Evolutionary conservation across 2,888 invertebrate species (phyloP).

Genomic region (Trachelus troglodyta): DNA sequence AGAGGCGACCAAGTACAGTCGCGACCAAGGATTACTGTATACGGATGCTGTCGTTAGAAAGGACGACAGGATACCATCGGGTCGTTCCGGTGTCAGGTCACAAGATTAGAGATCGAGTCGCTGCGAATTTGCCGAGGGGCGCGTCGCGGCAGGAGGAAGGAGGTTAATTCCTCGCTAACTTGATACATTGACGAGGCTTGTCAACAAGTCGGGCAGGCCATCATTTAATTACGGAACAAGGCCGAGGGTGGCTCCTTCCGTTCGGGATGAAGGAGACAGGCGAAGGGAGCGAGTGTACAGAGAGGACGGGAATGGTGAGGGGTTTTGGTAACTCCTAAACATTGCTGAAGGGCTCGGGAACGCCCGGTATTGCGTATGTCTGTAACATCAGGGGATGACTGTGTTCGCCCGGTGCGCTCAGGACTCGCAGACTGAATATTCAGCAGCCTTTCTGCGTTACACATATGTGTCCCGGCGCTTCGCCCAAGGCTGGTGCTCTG

Average conservation of each 20-base stretch:
- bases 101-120: background rate
- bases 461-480: constrained; percentile 21
- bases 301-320: background rate
- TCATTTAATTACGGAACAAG: constrained; percentile 61
- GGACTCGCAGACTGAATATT: constrained; percentile 58
- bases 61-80: background rate
- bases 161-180: constrained; percentile 48
- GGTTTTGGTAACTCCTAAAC: constrained; percentile 6
- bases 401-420: constrained; percentile 35
- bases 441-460: constrained; percentile 49
- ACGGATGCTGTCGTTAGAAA: background rate
- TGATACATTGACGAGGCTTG: constrained; percentile 54
- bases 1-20: background rate
- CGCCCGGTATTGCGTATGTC: constrained; percentile 20
- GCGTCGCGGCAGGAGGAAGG: background rate
- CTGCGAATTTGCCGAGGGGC: background rate
- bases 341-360: background rate
- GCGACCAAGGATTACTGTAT: background rate
- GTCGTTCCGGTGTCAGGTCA: background rate
- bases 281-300: constrained; percentile 25
- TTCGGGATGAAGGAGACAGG: constrained; percentile 15
- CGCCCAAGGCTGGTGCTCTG: background rate
- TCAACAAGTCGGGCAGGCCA: constrained; percentile 51
- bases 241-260: constrained; percentile 21
- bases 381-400: constrained; percentile 34